Percentiles rank a stretch among this genome's conserved stretches.
Evolutionary conservation across 2,888 invertebrate species (phyloP).

Genomic region (Podotricha telesiphe): DNA sequence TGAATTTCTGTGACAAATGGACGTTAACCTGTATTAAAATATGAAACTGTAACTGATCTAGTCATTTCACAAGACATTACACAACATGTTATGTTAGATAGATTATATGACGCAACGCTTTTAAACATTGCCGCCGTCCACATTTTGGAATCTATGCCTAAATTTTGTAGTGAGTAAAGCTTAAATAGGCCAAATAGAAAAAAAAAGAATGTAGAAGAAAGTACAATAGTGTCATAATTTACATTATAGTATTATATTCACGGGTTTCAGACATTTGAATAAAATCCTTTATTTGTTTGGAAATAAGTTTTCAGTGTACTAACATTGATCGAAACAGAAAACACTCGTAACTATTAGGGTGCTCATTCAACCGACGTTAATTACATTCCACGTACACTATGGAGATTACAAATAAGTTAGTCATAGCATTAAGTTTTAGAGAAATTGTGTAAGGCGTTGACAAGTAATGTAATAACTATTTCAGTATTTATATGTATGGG

Average conservation of each 20-base stretch:
- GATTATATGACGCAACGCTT: conserved; percentile 54
- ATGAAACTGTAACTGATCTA: conserved; percentile 35
- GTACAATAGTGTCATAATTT: conserved; percentile 2
- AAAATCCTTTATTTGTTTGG: background rate
- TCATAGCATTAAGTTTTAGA: conserved; percentile 2
- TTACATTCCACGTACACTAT: conserved; percentile 29
- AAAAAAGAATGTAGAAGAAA: conserved; percentile 11
- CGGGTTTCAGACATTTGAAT: background rate
- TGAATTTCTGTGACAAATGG: conserved; percentile 42
- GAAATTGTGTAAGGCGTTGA: background rate
- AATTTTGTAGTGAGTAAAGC: conserved; percentile 33
- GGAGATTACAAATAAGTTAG: conserved; percentile 3
- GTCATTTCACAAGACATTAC: conserved; percentile 43
- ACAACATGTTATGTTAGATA: conserved; percentile 32
- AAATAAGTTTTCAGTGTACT: background rate
- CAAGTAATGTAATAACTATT: background rate
- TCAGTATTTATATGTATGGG: background rate
- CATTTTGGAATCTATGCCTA: conserved; percentile 44
- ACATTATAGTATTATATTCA: background rate
- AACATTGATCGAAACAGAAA: background rate
- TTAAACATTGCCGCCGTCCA: conserved; percentile 63
- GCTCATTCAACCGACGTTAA: conserved; percentile 6
- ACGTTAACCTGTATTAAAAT: background rate
- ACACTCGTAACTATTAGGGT: conserved; percentile 3
- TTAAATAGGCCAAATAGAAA: conserved; percentile 22